These are phyloP conservation scores for Triplophysa dalaica DNA, from an alignment of 2,113 vertebrate genomes.

Conservation along the genomic window DNA sequence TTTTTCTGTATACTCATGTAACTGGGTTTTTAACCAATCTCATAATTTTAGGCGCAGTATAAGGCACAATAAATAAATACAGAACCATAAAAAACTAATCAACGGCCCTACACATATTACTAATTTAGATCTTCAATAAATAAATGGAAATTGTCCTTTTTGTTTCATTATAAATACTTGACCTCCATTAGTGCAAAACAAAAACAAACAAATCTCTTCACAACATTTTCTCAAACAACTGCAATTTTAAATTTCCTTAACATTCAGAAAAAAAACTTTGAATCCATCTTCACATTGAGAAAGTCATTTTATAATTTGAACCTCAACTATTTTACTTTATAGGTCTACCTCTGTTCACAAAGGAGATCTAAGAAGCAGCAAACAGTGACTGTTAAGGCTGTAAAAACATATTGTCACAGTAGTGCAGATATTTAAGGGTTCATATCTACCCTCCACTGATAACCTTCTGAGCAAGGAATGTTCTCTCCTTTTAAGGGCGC, in stretches of 20 bases:
- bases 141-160: not conserved
- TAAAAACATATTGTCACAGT: not conserved
- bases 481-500: not conserved
- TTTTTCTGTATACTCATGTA: not conserved
- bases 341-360: not conserved
- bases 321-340: not conserved
- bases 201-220: not conserved
- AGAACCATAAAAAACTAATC: constrained; percentile 18
- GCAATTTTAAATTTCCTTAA: not conserved
- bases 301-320: not conserved
- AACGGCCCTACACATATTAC: not conserved
- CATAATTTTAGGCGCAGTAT: not conserved
- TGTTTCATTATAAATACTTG: not conserved
- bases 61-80: constrained; percentile 31
- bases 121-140: not conserved
- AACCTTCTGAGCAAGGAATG: not conserved
- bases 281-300: not conserved
- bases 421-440: constrained; percentile 11
- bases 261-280: not conserved
- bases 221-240: not conserved
- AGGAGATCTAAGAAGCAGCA: constrained; percentile 1
- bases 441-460: not conserved
- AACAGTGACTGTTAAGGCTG: not conserved
- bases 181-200: constrained; percentile 2
- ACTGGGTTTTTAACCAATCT: not conserved